phyloP scores from a whole-genome alignment of 2,888 invertebrate species.

The Nipponacmea schrenckii region DNA sequence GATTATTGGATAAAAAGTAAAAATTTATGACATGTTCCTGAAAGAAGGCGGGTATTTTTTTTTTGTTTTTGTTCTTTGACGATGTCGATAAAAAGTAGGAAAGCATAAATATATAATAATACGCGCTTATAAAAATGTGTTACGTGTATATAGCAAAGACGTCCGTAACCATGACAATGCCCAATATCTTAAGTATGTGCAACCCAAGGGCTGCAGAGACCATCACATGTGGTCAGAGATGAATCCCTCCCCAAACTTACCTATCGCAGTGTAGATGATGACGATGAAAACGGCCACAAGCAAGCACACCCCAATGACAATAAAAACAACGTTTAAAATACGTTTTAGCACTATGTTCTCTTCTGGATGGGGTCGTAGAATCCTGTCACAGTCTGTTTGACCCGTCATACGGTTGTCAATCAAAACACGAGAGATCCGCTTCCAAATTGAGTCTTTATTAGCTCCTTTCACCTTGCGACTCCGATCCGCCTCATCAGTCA shows the following conservation, averaged over 20 bases:
- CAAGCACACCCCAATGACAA: conserved; percentile 56
- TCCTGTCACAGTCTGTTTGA: conserved; percentile 41
- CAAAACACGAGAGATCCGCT: conserved; percentile 39
- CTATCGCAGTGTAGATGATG: conserved; percentile 56
- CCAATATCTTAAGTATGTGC: too few species aligned
- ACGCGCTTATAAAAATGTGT: too few species aligned
- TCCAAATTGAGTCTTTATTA: conserved; percentile 40
- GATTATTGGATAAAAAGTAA: too few species aligned
- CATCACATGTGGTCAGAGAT: too few species aligned
- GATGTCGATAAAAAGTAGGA: too few species aligned
- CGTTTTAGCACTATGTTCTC: conserved; percentile 53
- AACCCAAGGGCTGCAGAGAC: too few species aligned
- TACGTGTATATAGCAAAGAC: too few species aligned
- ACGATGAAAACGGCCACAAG: conserved; percentile 59
- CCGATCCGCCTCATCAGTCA: conserved; percentile 44
- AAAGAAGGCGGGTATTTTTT: too few species aligned
- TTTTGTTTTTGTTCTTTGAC: too few species aligned
- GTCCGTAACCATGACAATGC: too few species aligned
- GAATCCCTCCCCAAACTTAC: conserved; percentile 38
- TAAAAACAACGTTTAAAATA: conserved; percentile 59
- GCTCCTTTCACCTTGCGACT: conserved; percentile 32
- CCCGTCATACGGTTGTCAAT: conserved; percentile 57
- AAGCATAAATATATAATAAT: too few species aligned
- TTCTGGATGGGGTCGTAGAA: conserved; percentile 46
- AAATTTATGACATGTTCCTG: too few species aligned